Evolutionary conservation across 2,888 invertebrate species (phyloP).

Genomic region (Lutraria lutraria): DNA sequence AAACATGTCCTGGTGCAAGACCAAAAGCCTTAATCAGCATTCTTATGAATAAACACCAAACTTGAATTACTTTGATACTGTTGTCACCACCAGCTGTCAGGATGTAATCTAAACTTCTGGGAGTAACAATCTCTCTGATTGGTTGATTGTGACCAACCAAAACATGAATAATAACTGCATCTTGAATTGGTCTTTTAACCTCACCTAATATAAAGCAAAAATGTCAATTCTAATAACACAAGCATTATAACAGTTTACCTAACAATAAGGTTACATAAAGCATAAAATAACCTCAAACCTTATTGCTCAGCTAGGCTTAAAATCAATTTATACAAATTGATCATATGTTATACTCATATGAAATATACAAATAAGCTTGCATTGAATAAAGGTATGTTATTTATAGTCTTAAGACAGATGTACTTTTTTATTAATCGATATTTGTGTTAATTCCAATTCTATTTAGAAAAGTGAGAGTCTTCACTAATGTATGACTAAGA

Average conservation of each 20-base stretch:
- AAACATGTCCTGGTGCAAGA: too few relatives aligned
- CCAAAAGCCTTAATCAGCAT: too few relatives aligned
- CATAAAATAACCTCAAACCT: background rate
- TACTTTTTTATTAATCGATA: too few relatives aligned
- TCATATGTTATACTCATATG: too few relatives aligned
- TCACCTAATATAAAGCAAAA: conserved; percentile 50
- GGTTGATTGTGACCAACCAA: conserved; percentile 71
- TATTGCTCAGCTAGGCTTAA: background rate
- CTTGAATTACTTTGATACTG: conserved; percentile 75
- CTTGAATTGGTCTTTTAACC: conserved; percentile 45
- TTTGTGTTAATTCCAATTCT: too few relatives aligned
- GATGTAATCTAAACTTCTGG: conserved; percentile 59
- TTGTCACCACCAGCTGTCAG: conserved; percentile 75
- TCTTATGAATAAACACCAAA: background rate
- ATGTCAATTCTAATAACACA: background rate
- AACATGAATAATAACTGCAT: conserved; percentile 60
- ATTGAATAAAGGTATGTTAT: too few relatives aligned
- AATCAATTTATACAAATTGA: too few relatives aligned
- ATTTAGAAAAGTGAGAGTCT: too few relatives aligned
- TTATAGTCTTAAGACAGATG: too few relatives aligned
- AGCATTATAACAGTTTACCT: background rate
- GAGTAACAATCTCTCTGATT: conserved; percentile 64
- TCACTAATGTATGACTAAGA: too few relatives aligned
- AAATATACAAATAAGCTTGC: too few relatives aligned
- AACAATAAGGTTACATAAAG: background rate